Evolutionary conservation across 2,113 vertebrate species (phyloP).

Genomic region (Onychostruthus taczanowskii): DNA sequence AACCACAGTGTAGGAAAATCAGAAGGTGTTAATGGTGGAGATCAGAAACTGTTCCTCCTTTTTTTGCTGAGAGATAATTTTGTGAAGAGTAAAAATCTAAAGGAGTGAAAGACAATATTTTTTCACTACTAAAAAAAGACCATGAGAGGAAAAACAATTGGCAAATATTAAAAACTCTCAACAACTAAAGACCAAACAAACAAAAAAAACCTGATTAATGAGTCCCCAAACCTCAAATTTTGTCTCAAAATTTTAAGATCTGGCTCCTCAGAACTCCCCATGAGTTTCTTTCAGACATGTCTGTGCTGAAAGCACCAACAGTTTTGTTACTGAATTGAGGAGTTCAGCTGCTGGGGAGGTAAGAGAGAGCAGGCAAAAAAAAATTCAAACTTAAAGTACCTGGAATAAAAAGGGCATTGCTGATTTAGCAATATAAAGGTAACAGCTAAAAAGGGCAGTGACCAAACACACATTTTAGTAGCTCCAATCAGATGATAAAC

Average conservation of each 20-base stretch:
- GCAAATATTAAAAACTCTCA: not conserved
- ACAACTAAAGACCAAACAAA: not conserved
- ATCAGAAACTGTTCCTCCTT: not conserved
- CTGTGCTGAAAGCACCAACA: not conserved
- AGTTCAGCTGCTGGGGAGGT: not conserved
- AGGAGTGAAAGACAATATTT: not conserved
- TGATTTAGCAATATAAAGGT: not conserved
- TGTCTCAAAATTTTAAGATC: not conserved
- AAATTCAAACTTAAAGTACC: not conserved
- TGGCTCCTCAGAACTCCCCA: fast-evolving
- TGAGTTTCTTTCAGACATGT: not conserved
- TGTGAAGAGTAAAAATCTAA: not conserved
- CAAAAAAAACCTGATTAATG: fast-evolving
- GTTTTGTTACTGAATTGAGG: not conserved
- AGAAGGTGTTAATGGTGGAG: not conserved
- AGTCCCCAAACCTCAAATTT: not conserved
- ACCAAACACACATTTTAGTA: not conserved
- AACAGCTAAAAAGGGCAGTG: not conserved
- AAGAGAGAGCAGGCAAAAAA: not conserved
- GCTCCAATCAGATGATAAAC: not conserved
- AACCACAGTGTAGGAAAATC: not conserved
- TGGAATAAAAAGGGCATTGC: not conserved
- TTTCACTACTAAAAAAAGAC: not conserved
- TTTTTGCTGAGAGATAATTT: not conserved
- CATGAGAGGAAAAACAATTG: not conserved